A percentile compares a stretch with the other conserved stretches of the same genome.
These are phyloP conservation scores for Pipistrellus pipistrellus DNA, from an alignment of 2,797 vertebrate genomes.

Conservation along the genomic window DNA sequence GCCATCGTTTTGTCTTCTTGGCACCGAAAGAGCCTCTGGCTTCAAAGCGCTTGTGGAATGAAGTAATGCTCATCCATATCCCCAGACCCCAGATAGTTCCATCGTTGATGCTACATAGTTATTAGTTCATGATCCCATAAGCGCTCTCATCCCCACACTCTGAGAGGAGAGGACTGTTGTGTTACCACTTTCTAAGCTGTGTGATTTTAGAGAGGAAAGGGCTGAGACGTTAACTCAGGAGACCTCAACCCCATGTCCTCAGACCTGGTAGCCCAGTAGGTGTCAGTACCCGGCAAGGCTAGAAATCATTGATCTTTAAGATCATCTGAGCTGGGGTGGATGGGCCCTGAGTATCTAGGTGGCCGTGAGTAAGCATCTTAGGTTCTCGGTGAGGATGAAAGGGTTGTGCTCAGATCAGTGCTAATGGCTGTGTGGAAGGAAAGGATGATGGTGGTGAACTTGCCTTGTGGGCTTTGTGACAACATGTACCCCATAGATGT, in stretches of 20 bases:
- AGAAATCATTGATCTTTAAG: not conserved
- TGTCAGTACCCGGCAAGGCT: not conserved
- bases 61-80: accelerated
- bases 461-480: not conserved
- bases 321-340: not conserved
- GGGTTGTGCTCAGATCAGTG: not conserved
- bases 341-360: not conserved
- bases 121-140: not conserved
- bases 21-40: not conserved
- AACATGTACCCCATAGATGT: not conserved
- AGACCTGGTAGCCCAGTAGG: not conserved
- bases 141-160: not conserved
- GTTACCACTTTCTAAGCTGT: not conserved
- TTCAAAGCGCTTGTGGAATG: not conserved
- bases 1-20: not conserved
- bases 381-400: not conserved
- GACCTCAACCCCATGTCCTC: not conserved
- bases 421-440: not conserved
- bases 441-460: not conserved
- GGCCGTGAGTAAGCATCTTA: not conserved
- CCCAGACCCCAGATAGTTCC: not conserved
- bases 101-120: accelerated
- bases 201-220: not conserved
- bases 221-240: not conserved
- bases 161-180: not conserved